Evolutionary conservation across 2,888 invertebrate species (phyloP).

Genomic region (Caenorhabditis sp.): DNA sequence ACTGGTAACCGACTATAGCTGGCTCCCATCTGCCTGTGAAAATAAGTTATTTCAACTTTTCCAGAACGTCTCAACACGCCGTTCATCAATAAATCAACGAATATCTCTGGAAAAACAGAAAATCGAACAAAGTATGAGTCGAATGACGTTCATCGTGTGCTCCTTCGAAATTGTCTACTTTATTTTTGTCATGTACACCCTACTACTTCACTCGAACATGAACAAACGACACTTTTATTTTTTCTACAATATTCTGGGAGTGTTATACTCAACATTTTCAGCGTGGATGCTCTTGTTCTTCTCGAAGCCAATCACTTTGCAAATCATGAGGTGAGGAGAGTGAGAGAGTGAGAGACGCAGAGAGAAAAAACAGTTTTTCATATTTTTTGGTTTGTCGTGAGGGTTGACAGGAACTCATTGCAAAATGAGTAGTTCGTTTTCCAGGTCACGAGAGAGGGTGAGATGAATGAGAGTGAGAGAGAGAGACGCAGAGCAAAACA

Average conservation of each 20-base stretch:
- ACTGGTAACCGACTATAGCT: too few species aligned
- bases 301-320: conserved; percentile 16
- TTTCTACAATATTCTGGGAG: conserved; percentile 30
- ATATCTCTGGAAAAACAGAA: conserved; percentile 12
- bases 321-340: too few species aligned
- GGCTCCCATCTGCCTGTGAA: too few species aligned
- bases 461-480: too few species aligned
- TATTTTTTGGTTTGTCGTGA: too few species aligned
- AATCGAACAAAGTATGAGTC: conserved; percentile 17
- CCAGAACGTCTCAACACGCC: background rate
- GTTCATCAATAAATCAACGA: background rate
- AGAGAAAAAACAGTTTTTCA: too few species aligned
- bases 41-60: too few species aligned
- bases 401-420: too few species aligned
- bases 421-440: too few species aligned
- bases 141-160: conserved; percentile 37
- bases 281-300: conserved; percentile 38
- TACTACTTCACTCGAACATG: conserved; percentile 20
- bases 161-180: conserved; percentile 30
- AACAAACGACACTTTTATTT: conserved; percentile 34
- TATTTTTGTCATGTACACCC: conserved; percentile 23
- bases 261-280: conserved; percentile 33
- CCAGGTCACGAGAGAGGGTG: too few species aligned
- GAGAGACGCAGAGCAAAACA: too few species aligned
- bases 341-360: too few species aligned